A percentile compares a stretch with the other conserved stretches of the same genome.
These are phyloP conservation scores for Saguinus midas DNA, from an alignment of 2,113 vertebrate species.

Conservation along the genomic window DNA sequence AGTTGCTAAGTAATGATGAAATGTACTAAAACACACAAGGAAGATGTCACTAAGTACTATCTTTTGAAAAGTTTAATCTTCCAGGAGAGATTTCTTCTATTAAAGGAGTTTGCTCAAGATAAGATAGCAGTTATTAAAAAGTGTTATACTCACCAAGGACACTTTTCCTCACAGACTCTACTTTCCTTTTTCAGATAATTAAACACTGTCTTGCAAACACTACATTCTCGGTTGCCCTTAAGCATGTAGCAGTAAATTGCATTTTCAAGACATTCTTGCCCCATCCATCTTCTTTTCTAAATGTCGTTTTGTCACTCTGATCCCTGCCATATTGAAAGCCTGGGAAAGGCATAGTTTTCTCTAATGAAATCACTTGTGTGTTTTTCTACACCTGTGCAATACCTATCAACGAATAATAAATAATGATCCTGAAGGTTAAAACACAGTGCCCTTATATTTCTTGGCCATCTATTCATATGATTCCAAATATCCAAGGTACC, in stretches of 20 bases:
- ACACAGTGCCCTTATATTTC: neutral
- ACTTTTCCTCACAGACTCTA: neutral
- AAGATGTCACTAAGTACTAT: neutral
- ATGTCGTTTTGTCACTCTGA: neutral
- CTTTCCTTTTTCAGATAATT: slow-evolving; percentile 53
- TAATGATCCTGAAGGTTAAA: neutral
- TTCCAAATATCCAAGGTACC: slow-evolving; percentile 5
- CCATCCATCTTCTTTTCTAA: slow-evolving; percentile 20
- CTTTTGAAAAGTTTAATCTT: slow-evolving; percentile 28
- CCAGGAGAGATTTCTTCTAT: slow-evolving; percentile 16
- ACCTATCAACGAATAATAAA: slow-evolving; percentile 15
- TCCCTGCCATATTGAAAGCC: neutral
- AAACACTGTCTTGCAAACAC: slow-evolving; percentile 19
- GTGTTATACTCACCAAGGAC: neutral
- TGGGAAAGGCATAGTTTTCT: slow-evolving; percentile 32
- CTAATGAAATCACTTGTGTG: slow-evolving; percentile 44
- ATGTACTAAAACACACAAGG: neutral
- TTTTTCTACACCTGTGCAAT: neutral
- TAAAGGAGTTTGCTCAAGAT: neutral
- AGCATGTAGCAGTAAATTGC: neutral
- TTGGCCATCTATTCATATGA: neutral
- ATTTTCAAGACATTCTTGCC: slow-evolving; percentile 23
- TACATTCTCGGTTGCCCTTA: neutral
- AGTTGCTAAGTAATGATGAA: neutral
- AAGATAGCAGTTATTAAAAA: slow-evolving; percentile 55